A percentile compares a stretch with the other conserved stretches of the same genome.
phyloP scores from a whole-genome alignment of 2,888 invertebrate species.

The Megamerina dolium region DNA sequence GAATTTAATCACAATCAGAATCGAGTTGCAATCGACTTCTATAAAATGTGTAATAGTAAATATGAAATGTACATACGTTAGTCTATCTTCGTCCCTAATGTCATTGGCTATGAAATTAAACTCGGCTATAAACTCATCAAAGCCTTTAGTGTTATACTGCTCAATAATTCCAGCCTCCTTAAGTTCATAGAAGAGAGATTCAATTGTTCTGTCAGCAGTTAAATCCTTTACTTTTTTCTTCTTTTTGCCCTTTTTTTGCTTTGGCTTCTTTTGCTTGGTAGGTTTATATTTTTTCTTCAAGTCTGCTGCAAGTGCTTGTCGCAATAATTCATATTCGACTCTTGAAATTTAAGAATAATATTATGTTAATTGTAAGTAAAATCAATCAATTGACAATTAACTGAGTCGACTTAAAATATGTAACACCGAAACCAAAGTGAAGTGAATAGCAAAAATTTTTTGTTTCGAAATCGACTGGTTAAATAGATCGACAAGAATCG shows the following conservation, averaged over 20 bases:
- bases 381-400: too few species aligned
- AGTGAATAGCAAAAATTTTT: too few species aligned
- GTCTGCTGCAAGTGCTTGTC: slow-evolving; percentile 48
- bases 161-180: slow-evolving; percentile 53
- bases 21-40: too few species aligned
- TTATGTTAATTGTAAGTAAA: too few species aligned
- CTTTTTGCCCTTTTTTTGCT: slow-evolving; percentile 34
- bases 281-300: slow-evolving; percentile 34
- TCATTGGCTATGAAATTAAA: slow-evolving; percentile 55
- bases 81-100: slow-evolving; percentile 32
- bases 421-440: too few species aligned
- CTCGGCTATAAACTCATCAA: slow-evolving; percentile 63
- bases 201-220: slow-evolving; percentile 55
- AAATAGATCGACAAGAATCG: too few species aligned
- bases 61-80: too few species aligned
- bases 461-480: too few species aligned
- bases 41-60: too few species aligned
- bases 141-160: slow-evolving; percentile 51
- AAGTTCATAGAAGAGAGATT: slow-evolving; percentile 65
- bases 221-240: slow-evolving; percentile 54
- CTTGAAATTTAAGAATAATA: slow-evolving; percentile 19
- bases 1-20: too few species aligned
- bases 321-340: slow-evolving; percentile 43
- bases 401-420: too few species aligned
- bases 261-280: slow-evolving; percentile 27